Conservation (phyloP, 2,888 invertebrate species). For the Torymus texanus region DNA sequence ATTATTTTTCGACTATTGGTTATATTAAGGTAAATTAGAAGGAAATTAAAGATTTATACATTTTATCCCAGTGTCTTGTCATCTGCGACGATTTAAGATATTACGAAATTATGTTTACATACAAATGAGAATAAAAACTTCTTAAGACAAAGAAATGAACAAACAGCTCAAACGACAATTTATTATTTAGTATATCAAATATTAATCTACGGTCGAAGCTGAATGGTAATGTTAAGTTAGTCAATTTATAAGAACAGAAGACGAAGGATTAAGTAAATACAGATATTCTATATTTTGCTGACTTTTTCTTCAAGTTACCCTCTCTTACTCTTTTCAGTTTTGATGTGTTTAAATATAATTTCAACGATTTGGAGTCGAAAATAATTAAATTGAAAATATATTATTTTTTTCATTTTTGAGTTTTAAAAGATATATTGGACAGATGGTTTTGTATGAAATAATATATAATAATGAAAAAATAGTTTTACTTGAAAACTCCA, state of each 20-base stretch:
- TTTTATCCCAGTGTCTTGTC: constrained; percentile 48
- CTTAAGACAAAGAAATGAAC: constrained; percentile 44
- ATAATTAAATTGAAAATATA: no score
- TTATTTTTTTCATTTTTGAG: no score
- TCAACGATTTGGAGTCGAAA: not conserved
- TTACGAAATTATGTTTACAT: constrained; percentile 21
- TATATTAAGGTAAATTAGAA: constrained; percentile 24
- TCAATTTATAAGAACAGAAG: constrained; percentile 67
- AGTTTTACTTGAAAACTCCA: no score
- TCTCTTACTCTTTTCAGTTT: not conserved
- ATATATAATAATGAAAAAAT: no score
- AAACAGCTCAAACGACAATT: constrained; percentile 46
- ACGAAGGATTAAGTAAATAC: constrained; percentile 67
- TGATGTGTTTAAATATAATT: not conserved
- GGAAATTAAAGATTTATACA: constrained; percentile 37
- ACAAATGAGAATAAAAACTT: not conserved
- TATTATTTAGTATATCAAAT: constrained; percentile 60
- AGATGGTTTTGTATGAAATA: no score
- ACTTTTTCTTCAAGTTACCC: constrained; percentile 42
- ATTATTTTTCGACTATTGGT: constrained; percentile 47
- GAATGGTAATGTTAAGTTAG: constrained; percentile 67
- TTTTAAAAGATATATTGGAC: no score
- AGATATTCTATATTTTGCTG: constrained; percentile 66
- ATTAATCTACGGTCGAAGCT: constrained; percentile 63
- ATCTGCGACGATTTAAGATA: constrained; percentile 23